Base-by-base conservation (phyloP, 2,113 vertebrate genomes). In the Coptodon rendalli region DNA sequence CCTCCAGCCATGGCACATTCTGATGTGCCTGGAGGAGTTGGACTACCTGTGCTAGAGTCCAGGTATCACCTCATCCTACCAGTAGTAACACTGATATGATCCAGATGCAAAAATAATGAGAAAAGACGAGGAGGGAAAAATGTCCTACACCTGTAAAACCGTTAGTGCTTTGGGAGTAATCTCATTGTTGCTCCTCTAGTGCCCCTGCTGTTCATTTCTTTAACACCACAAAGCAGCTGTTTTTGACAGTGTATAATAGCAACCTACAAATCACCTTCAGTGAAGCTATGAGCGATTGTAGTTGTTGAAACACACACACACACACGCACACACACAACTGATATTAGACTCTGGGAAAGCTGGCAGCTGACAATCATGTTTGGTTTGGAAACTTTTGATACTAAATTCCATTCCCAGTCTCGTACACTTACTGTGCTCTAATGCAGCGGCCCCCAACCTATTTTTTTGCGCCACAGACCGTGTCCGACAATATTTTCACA, bases 261-360 rank as follows among this genome's bases (percentile, higher is more conserved):
- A 59, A 31, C 7, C 56, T 31, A 31, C 1, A 59, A 59, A 59
- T 17, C 56, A 59, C 56, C 24, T 59, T 59, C 56, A 59, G 13
- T 29, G 56, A 59, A 59, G 13, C 56, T 16, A 29, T 59, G 27
- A 59, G 56, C 16, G 7, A 29, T 27, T 59, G 56, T 59, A 59
- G 27, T 59, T 59, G 56, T 27, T 59, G 27, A 59, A 59, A 16
- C 24, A 5, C 4, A 16, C 6, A 6, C n/a, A 14, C 12, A 6
- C 43, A 4, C 13, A 6, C 10, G 16, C 3, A 7, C 45, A 48
- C 45, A 16, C 45, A 14, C 22, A 5, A 0, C n/a, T 43, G 12
- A 43, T 10, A 45, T 45, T 45, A 27, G 38, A 73, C 40, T 43
- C 14, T 45, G 68, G 13, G 68, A 73, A 27, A 27, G 40, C 68